Percentiles rank a stretch among this genome's conserved stretches.
These are phyloP conservation scores for Dugesia japonica DNA, from an alignment of 2,888 invertebrate genomes.

Conservation along the genomic window DNA sequence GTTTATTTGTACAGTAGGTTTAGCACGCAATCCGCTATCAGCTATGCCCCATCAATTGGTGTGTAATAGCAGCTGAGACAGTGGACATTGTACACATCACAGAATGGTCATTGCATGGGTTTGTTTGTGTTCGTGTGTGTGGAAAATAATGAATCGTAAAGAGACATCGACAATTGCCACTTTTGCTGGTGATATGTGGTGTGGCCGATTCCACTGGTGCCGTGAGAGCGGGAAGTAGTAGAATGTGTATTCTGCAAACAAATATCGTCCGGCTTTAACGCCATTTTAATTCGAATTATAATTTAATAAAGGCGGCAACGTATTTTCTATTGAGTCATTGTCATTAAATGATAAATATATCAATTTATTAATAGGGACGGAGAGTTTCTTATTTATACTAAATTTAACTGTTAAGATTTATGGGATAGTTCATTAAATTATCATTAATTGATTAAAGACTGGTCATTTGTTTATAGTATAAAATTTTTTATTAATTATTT, in stretches of 20 bases:
- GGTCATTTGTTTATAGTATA: too few relatives aligned
- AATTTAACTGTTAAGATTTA: too few relatives aligned
- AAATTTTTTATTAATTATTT: too few relatives aligned
- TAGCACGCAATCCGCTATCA: conserved; percentile 8
- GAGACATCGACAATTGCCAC: neutral
- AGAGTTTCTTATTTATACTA: neutral
- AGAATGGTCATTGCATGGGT: conserved; percentile 7
- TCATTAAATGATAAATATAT: conserved; percentile 9
- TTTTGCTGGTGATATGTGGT: conserved; percentile 15
- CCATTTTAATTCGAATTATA: conserved; percentile 20
- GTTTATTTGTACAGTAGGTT: conserved; percentile 4
- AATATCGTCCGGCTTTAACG: conserved; percentile 17
- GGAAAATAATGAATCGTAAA: neutral
- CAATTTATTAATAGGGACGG: neutral
- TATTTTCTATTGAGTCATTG: conserved; percentile 20
- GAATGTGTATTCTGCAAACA: conserved; percentile 20
- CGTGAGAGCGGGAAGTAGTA: conserved; percentile 20
- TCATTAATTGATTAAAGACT: too few relatives aligned
- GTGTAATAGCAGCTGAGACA: neutral
- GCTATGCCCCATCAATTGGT: neutral
- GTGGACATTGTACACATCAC: conserved; percentile 9
- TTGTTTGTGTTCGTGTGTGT: neutral
- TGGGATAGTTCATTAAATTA: too few relatives aligned
- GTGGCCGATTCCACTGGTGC: neutral
- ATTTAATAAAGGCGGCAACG: conserved; percentile 20